These are phyloP conservation scores for Drosophila tanythrix DNA, from an alignment of 2,888 invertebrate species.

Conservation along the genomic window DNA sequence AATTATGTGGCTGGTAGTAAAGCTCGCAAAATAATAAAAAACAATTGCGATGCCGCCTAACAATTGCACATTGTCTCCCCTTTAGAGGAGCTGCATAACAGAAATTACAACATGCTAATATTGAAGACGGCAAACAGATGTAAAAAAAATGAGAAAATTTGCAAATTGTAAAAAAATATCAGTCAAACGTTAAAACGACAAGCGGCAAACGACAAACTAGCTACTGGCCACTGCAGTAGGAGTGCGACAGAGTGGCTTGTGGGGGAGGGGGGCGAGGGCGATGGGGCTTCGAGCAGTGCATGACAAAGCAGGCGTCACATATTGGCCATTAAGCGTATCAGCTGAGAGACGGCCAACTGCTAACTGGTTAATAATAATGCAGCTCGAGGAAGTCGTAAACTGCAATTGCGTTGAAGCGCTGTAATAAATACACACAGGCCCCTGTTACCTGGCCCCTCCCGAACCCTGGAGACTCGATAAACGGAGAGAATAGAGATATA, in stretches of 20 bases:
- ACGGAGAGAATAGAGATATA: constrained; percentile 33
- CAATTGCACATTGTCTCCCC: constrained; percentile 75
- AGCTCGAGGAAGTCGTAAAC: constrained; percentile 74
- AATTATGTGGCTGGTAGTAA: constrained; percentile 25
- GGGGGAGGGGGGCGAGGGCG: neutral
- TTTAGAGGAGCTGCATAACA: constrained; percentile 50
- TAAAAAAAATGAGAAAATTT: constrained; percentile 21
- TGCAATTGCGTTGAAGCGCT: constrained; percentile 71
- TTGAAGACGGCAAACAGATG: constrained; percentile 29
- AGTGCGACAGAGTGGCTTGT: neutral
- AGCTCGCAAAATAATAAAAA: constrained; percentile 50
- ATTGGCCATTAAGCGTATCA: constrained; percentile 78
- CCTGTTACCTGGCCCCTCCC: neutral
- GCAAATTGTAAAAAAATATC: constrained; percentile 38
- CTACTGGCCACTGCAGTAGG: constrained; percentile 32
- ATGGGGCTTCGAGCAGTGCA: constrained; percentile 24
- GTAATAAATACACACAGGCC: constrained; percentile 67
- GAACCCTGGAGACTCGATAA: constrained; percentile 8
- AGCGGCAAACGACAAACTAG: constrained; percentile 43
- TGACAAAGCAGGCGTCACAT: constrained; percentile 74
- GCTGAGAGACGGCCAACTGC: constrained; percentile 51
- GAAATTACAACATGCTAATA: constrained; percentile 77
- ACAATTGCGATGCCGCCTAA: constrained; percentile 66
- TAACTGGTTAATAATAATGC: constrained; percentile 60
- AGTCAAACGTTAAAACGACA: constrained; percentile 67